A percentile compares a stretch with the other conserved stretches of the same genome.
These are phyloP conservation scores for Echinometra lucunter DNA, from an alignment of 53 echinoderm and acorn worm genomes.

Conservation along the genomic window DNA sequence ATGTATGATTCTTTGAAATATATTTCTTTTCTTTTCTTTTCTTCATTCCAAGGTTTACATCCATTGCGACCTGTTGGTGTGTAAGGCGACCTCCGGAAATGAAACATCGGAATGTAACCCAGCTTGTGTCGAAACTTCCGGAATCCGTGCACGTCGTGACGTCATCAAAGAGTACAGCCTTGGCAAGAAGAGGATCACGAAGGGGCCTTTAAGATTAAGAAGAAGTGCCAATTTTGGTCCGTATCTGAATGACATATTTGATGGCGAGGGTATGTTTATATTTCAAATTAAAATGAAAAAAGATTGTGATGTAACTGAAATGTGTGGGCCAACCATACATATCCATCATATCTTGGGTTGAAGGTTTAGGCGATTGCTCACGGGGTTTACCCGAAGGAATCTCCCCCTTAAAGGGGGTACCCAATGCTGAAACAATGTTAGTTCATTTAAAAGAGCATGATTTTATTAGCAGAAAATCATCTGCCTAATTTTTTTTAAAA, in stretches of 20 bases:
- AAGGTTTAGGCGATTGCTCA: too few species aligned
- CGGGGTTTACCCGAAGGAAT: too few species aligned
- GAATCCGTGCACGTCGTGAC: conserved; percentile 14
- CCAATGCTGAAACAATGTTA: too few species aligned
- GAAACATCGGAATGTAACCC: conserved; percentile 40
- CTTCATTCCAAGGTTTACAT: conserved; percentile 44
- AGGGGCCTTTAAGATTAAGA: conserved; percentile 40
- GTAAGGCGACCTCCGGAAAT: background rate
- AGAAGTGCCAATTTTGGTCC: background rate
- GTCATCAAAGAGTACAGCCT: conserved; percentile 2
- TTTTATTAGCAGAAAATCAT: too few species aligned
- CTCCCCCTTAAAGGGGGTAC: too few species aligned
- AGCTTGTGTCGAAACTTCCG: background rate
- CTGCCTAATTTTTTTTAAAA: too few species aligned
- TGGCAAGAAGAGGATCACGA: conserved; percentile 16
- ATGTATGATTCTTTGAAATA: too few species aligned
- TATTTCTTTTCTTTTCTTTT: background rate
- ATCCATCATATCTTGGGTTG: too few species aligned
- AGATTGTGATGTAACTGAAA: too few species aligned
- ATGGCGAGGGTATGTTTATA: background rate
- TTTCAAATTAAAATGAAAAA: background rate
- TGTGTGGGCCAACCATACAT: too few species aligned
- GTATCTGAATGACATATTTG: background rate
- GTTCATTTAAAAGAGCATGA: too few species aligned
- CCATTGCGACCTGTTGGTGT: conserved; percentile 59